Base-by-base conservation (phyloP, 2,113 vertebrate genomes). In the Perca fluviatilis region DNA sequence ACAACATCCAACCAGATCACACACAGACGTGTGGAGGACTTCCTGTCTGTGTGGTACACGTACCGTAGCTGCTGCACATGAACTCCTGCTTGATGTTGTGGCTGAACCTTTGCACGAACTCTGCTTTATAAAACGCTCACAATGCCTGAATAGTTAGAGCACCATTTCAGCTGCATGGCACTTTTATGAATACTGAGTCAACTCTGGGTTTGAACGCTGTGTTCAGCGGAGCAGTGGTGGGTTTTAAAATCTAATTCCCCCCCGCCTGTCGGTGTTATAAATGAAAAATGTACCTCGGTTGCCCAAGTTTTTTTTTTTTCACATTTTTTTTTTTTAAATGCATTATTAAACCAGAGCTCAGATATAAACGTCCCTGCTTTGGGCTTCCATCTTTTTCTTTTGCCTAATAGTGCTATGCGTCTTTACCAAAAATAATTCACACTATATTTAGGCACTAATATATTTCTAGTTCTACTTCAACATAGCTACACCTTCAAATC, bases 391-490 rank as follows among this genome's bases (percentile, higher is more conserved):
- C 53, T 74, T 74, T 66, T 72, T 58, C 63, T 86, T 87, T 78
- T 74, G 74, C 74, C 86, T 88, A 82, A 87, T 88, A 93, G 83
- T 92, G 85, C 84, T 88, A 86, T 51, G 74, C 86, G 83, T 93
- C 84, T 93, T 92, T 87, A 90, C 88, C 88, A 92, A 93, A 93
- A 90, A 90, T 90, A 92, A 85, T 86, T 87, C 82, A 86, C 87
- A 88, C 91, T 93, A 92, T 88, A 89, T 93, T 91, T 91, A 95
- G 94, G 94, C 94, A 95, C 95, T 93, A 94, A 91, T 90, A 90
- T 81, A 89, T n/a, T 87, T 86, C 61, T 89, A 92, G 51, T 43
- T 89, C 91, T 93, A 93, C 70, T 74, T 85, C 77, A 91, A 91
- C 66, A 72, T 80, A 51, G 85, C 79, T 89, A 90, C 66, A 83